These are phyloP conservation scores for Gortyna flavago DNA, from an alignment of 2,888 invertebrate species.

Conservation along the genomic window DNA sequence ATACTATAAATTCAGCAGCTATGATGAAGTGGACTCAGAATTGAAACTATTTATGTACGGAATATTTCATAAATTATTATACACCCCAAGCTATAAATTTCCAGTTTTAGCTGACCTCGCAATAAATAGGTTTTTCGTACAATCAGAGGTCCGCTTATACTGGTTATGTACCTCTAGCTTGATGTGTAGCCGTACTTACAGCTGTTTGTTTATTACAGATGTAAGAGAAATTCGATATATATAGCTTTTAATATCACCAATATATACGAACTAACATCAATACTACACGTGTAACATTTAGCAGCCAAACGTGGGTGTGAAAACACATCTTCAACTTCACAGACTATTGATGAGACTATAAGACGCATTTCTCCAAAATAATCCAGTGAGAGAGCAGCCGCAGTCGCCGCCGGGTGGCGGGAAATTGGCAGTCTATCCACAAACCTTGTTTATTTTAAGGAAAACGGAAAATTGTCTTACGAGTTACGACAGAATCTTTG, in stretches of 20 bases:
- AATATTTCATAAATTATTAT: too few species aligned
- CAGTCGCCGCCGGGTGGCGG: constrained; percentile 62
- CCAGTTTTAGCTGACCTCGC: too few species aligned
- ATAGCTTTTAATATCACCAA: constrained; percentile 19
- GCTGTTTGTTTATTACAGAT: background rate
- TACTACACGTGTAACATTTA: constrained; percentile 41
- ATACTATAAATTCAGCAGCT: background rate
- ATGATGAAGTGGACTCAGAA: background rate
- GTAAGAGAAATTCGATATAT: constrained; percentile 19
- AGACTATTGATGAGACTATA: constrained; percentile 27
- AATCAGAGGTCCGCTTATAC: too few species aligned
- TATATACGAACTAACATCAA: constrained; percentile 9
- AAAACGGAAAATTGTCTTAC: constrained; percentile 42
- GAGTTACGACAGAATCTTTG: constrained; percentile 34
- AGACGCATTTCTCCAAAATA: constrained; percentile 69
- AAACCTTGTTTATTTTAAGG: constrained; percentile 63
- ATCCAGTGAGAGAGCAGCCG: constrained; percentile 66
- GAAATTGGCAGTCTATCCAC: constrained; percentile 55
- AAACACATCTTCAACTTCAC: constrained; percentile 36
- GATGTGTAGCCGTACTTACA: too few species aligned
- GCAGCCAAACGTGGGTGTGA: constrained; percentile 58
- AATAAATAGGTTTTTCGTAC: too few species aligned
- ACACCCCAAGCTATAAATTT: too few species aligned
- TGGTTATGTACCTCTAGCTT: too few species aligned
- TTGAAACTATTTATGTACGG: background rate